Percentiles rank a stretch among this genome's conserved stretches.
These are phyloP conservation scores for Penaeus chinensis DNA, from an alignment of 1,140 invertebrate species.

Conservation along the genomic window DNA sequence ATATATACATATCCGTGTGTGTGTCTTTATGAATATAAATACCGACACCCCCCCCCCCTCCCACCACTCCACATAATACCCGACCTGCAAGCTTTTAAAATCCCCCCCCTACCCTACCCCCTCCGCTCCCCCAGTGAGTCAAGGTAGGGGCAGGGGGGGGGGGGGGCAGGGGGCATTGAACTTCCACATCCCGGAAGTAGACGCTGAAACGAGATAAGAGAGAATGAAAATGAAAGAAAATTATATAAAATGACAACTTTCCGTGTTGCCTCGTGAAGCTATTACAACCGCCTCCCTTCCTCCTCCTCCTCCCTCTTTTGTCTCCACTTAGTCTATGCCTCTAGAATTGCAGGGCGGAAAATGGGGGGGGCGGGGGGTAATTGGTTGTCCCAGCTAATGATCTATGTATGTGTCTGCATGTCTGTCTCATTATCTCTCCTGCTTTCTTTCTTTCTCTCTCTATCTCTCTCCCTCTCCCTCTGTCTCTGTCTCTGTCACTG, in stretches of 20 bases:
- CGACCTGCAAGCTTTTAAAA: no score
- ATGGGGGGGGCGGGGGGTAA: no score
- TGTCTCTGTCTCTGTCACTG: not conserved
- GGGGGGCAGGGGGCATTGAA: no score
- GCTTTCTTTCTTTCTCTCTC: not conserved
- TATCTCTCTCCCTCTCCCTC: not conserved
- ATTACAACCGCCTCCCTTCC: not conserved
- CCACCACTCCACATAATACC: no score
- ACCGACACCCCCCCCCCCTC: no score
- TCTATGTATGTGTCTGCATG: not conserved
- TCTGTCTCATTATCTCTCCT: not conserved
- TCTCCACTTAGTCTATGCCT: not conserved
- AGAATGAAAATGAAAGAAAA: not conserved
- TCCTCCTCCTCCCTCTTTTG: not conserved
- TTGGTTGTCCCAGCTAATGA: not conserved
- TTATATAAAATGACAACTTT: no score
- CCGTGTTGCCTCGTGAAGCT: not conserved
- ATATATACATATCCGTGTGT: not conserved
- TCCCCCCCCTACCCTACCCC: no score
- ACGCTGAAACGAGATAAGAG: no score
- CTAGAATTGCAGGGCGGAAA: not conserved
- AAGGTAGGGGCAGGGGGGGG: no score
- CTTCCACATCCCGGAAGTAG: no score
- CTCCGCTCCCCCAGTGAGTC: no score
- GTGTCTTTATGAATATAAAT: no score